These are phyloP conservation scores for Novumbra hubbsi DNA, from an alignment of 2,797 vertebrate genomes.

Conservation along the genomic window DNA sequence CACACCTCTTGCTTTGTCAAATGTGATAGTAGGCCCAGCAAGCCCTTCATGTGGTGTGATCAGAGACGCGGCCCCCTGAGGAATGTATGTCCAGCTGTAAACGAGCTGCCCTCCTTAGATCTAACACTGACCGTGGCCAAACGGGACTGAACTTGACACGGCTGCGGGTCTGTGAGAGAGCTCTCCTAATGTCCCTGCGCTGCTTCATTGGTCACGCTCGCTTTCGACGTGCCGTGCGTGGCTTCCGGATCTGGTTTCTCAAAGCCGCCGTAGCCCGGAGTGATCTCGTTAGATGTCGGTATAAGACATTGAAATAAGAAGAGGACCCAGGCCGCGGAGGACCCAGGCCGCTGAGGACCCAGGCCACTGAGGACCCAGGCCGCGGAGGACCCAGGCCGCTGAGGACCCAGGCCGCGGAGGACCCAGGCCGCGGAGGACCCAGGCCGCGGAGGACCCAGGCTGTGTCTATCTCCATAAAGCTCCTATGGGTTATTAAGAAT, in stretches of 20 bases:
- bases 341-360: no score
- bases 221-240: slow-evolving; percentile 5
- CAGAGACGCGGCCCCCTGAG: slow-evolving; percentile 5
- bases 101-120: slow-evolving; percentile 3
- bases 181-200: slow-evolving; percentile 3
- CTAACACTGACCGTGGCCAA: neutral
- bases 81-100: slow-evolving; percentile 20
- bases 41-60: neutral
- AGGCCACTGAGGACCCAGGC: no score
- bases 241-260: neutral
- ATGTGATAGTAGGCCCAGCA: neutral
- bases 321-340: no score
- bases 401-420: no score
- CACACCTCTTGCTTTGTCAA: neutral
- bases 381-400: no score
- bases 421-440: slow-evolving; percentile 3
- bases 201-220: slow-evolving; percentile 1
- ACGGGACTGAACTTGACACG: neutral
- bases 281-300: neutral
- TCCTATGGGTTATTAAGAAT: slow-evolving; percentile 9
- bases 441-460: slow-evolving; percentile 3
- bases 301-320: neutral
- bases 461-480: slow-evolving; percentile 13
- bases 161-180: slow-evolving; percentile 19
- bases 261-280: neutral